phyloP scores from a whole-genome alignment of 1,140 invertebrate genomes.

The Bombus picipes region DNA sequence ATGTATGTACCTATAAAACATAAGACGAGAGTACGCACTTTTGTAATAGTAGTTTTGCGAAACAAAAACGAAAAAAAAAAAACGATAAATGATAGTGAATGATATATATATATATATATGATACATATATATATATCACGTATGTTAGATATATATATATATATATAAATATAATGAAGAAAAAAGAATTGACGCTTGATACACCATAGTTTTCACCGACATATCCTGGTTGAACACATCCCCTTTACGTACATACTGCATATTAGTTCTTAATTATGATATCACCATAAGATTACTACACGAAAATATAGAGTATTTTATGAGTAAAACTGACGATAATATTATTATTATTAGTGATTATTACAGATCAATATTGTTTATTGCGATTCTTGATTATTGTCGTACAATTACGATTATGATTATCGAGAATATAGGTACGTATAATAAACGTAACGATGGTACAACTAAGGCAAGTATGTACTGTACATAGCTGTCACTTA shows the following conservation, averaged over 20 bases:
- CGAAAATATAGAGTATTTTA: conserved; percentile 77
- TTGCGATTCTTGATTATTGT: conserved; percentile 50
- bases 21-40: conserved; percentile 70
- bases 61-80: conserved; percentile 61
- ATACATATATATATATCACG: conserved; percentile 18
- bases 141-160: conserved; percentile 30
- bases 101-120: conserved; percentile 17
- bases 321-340: conserved; percentile 77
- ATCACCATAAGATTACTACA: conserved; percentile 8
- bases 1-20: conserved; percentile 72
- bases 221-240: conserved; percentile 82
- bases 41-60: conserved; percentile 73
- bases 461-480: conserved; percentile 82
- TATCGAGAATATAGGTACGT: conserved; percentile 76
- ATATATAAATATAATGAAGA: conserved; percentile 44
- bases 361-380: conserved; percentile 38
- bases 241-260: conserved; percentile 80
- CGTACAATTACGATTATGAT: conserved; percentile 69
- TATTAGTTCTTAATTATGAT: conserved; percentile 48
- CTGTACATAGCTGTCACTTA: conserved; percentile 81
- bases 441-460: conserved; percentile 78
- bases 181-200: conserved; percentile 75
- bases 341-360: conserved; percentile 48
- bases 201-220: conserved; percentile 80
- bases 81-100: conserved; percentile 55